Conservation (phyloP, 2,888 invertebrate genomes). For the Mesorhabditis sp. region DNA sequence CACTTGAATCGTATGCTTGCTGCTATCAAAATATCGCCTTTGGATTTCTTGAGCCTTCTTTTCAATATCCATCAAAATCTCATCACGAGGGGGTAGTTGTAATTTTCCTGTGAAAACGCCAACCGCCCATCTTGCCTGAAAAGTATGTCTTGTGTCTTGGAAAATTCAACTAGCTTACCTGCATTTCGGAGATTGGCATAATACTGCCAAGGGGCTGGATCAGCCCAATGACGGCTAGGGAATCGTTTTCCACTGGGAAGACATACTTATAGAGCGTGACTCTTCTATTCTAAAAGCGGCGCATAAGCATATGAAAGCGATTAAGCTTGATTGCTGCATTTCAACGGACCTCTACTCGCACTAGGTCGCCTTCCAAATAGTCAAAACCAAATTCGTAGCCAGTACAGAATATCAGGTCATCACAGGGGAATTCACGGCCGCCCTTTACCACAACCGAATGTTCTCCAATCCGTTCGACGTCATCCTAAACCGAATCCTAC, state of each 20-base stretch:
- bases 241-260: slow-evolving; percentile 57
- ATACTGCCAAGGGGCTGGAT: slow-evolving; percentile 62
- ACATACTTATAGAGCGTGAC: slow-evolving; percentile 60
- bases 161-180: slow-evolving; percentile 23
- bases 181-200: slow-evolving; percentile 61
- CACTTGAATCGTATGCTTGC: slow-evolving; percentile 53
- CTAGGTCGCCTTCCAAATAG: slow-evolving; percentile 55
- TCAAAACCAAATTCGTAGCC: slow-evolving; percentile 61
- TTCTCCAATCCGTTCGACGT: slow-evolving; percentile 98
- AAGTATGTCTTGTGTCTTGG: neutral
- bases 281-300: slow-evolving; percentile 52
- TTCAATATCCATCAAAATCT: slow-evolving; percentile 39
- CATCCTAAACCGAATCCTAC: slow-evolving; percentile 70
- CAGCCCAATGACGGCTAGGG: slow-evolving; percentile 58
- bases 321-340: neutral
- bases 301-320: neutral
- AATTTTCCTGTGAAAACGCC: slow-evolving; percentile 38
- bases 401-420: slow-evolving; percentile 58
- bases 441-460: slow-evolving; percentile 79
- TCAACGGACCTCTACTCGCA: slow-evolving; percentile 10
- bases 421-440: slow-evolving; percentile 45
- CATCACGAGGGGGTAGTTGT: slow-evolving; percentile 26
- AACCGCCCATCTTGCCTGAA: slow-evolving; percentile 46
- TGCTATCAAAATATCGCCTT: slow-evolving; percentile 47
- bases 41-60: slow-evolving; percentile 42